Percentiles rank a stretch among this genome's conserved stretches.
Conservation (phyloP, 2,797 vertebrate genomes). For the Lycodopsis pacificus region DNA sequence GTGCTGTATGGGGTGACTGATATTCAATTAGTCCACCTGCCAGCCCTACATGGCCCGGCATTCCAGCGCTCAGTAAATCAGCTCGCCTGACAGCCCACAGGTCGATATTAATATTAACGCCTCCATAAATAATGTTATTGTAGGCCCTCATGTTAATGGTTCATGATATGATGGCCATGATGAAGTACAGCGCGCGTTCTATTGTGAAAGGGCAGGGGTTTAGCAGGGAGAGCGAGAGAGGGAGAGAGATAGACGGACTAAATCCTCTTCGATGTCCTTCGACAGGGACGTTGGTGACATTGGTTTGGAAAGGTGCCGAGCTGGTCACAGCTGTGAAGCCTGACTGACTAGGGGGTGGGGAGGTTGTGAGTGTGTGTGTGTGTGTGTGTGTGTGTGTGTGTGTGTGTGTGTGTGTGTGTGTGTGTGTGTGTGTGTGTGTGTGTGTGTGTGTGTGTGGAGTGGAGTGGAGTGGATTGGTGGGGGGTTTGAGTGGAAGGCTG, state of each 20-base stretch:
- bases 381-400: slow-evolving; percentile 38
- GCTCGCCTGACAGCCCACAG: slow-evolving; percentile 66
- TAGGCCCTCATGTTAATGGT: slow-evolving; percentile 73
- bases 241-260: slow-evolving; percentile 53
- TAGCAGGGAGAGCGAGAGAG: slow-evolving; percentile 48
- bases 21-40: slow-evolving; percentile 79
- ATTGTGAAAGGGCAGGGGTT: slow-evolving; percentile 58
- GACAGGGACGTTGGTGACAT: slow-evolving; percentile 71
- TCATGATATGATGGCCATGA: slow-evolving; percentile 73
- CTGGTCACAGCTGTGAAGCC: slow-evolving; percentile 81
- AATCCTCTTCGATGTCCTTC: slow-evolving; percentile 79
- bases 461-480: slow-evolving; percentile 45
- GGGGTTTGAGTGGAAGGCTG: slow-evolving; percentile 47
- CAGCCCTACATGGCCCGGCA: slow-evolving; percentile 58
- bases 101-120: slow-evolving; percentile 82
- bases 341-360: slow-evolving; percentile 41
- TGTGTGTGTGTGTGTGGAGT: slow-evolving; percentile 37
- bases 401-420: slow-evolving; percentile 32
- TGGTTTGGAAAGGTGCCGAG: slow-evolving; percentile 74
- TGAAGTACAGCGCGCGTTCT: slow-evolving; percentile 55
- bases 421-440: slow-evolving; percentile 37
- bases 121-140: slow-evolving; percentile 82
- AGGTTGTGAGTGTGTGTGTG: slow-evolving; percentile 34
- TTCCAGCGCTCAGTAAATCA: slow-evolving; percentile 74
- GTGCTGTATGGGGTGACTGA: slow-evolving; percentile 56